A percentile compares a stretch with the other conserved stretches of the same genome.
These are phyloP conservation scores for Netelia fuscicornis DNA, from an alignment of 2,888 invertebrate genomes.

Conservation along the genomic window DNA sequence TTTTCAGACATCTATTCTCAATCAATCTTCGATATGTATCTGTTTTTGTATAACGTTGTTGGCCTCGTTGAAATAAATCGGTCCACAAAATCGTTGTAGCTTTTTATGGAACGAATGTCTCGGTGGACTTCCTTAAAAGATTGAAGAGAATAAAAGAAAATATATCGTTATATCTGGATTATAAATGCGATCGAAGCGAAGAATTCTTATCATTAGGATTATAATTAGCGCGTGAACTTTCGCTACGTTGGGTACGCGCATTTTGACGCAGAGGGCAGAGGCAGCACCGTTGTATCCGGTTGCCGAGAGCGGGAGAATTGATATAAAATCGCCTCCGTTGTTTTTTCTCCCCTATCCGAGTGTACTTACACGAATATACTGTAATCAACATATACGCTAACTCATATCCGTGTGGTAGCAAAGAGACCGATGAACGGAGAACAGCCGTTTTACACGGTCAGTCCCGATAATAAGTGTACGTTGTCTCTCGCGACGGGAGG, in stretches of 20 bases:
- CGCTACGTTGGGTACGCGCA: constrained; percentile 37
- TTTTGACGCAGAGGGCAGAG: constrained; percentile 52
- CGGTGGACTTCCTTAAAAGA: not conserved
- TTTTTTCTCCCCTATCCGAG: constrained; percentile 34
- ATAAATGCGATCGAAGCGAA: constrained; percentile 30
- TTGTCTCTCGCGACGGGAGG: not conserved
- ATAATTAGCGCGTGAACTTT: constrained; percentile 63
- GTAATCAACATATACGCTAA: not conserved
- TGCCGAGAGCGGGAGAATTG: constrained; percentile 58
- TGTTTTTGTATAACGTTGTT: too few relatives aligned
- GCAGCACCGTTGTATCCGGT: constrained; percentile 66
- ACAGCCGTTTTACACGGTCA: constrained; percentile 31
- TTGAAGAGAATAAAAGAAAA: not conserved
- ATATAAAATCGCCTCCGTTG: constrained; percentile 67
- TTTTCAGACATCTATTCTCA: too few relatives aligned
- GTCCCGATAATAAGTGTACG: constrained; percentile 9
- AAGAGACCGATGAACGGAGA: constrained; percentile 18
- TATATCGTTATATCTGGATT: not conserved
- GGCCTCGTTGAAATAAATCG: too few relatives aligned
- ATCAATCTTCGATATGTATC: too few relatives aligned
- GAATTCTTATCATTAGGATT: constrained; percentile 63
- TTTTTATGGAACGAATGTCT: too few relatives aligned
- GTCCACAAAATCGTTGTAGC: too few relatives aligned
- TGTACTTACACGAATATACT: not conserved
- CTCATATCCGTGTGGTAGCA: constrained; percentile 15